Evolutionary conservation across 2,113 vertebrate species (phyloP).

Genomic region (Barbus barbus): DNA sequence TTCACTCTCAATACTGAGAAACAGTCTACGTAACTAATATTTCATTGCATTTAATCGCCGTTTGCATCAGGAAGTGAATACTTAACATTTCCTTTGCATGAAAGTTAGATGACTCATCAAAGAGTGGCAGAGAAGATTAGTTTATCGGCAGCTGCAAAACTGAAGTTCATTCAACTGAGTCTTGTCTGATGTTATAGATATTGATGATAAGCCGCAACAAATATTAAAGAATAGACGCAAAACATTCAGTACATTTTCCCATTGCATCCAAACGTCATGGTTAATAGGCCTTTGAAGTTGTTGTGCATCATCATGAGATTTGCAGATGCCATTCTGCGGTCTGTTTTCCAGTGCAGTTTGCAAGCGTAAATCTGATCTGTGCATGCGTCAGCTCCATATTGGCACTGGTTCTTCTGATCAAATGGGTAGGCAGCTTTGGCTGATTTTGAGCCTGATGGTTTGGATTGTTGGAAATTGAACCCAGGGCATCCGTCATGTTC

Average conservation of each 20-base stretch:
- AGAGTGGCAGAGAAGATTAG: not conserved
- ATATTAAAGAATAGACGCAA: not conserved
- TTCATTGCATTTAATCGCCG: not conserved
- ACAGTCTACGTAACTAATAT: slow-evolving; percentile 40
- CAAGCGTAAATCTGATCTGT: slow-evolving; percentile 1
- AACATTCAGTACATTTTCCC: not conserved
- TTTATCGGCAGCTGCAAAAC: not conserved
- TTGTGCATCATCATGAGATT: no score
- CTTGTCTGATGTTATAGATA: not conserved
- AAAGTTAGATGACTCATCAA: slow-evolving; percentile 46
- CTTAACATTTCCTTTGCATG: slow-evolving; percentile 52
- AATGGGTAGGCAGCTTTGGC: not conserved
- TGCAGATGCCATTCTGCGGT: not conserved
- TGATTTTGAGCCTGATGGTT: not conserved
- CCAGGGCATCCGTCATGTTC: not conserved
- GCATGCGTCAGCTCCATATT: no score
- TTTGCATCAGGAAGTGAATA: slow-evolving; percentile 51
- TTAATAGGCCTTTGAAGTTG: not conserved
- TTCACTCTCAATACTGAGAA: not conserved
- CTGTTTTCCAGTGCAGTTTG: slow-evolving; percentile 1
- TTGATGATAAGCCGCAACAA: not conserved
- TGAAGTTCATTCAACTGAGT: not conserved
- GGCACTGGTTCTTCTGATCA: not conserved
- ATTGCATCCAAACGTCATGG: not conserved
- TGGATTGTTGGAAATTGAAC: not conserved